phyloP scores from a whole-genome alignment of 2,888 invertebrate species.

The Koerneria pararmatus region DNA sequence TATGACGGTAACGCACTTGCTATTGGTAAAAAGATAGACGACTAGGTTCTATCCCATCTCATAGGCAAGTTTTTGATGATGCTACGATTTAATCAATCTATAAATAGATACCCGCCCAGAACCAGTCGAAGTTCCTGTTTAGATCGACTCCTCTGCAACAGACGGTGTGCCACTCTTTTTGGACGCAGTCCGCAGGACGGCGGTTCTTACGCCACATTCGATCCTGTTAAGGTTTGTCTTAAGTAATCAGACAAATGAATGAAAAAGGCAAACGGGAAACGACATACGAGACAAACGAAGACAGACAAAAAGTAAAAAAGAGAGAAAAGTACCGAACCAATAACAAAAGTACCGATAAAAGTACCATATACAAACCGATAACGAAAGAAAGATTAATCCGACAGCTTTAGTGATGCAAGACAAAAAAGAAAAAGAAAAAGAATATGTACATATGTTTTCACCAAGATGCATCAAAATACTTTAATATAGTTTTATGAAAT shows the following conservation, averaged over 20 bases:
- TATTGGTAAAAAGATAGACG: not conserved
- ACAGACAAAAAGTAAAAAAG: not conserved
- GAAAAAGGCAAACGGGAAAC: not conserved
- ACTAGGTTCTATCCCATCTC: not conserved
- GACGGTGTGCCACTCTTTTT: constrained; percentile 46
- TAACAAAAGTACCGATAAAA: no score
- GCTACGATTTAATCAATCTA: not conserved
- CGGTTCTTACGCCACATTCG: constrained; percentile 60
- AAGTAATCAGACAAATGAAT: not conserved
- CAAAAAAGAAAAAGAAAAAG: constrained; percentile 1
- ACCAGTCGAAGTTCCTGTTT: constrained; percentile 59
- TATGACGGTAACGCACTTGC: not conserved
- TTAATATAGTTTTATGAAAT: not conserved
- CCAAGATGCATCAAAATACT: no score
- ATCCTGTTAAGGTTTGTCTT: constrained; percentile 35
- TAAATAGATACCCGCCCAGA: constrained; percentile 48
- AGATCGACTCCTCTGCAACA: constrained; percentile 58
- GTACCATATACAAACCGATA: no score
- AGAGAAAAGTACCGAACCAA: not conserved
- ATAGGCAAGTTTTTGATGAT: not conserved
- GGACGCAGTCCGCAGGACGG: constrained; percentile 48
- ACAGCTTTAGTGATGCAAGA: not conserved
- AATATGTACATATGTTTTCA: no score
- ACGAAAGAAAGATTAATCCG: no score
- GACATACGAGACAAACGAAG: not conserved